phyloP scores from a whole-genome alignment of 2,113 vertebrate species.

The Passer domesticus region DNA sequence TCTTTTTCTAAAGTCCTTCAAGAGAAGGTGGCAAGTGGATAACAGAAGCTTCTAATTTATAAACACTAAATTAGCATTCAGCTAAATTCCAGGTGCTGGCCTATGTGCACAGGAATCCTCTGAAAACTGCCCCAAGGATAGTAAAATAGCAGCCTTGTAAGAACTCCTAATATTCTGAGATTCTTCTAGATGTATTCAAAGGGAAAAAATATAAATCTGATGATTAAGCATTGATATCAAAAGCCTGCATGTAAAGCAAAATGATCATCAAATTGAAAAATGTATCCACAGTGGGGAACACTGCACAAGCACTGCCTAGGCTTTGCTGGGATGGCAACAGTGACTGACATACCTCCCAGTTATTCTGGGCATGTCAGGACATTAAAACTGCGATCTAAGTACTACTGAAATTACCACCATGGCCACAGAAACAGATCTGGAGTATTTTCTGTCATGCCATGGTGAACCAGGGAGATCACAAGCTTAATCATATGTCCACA shows the following conservation, averaged over 20 bases:
- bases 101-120: neutral
- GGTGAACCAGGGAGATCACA: neutral
- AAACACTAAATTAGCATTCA: neutral
- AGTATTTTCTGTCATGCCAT: neutral
- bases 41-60: neutral
- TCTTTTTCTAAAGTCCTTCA: neutral
- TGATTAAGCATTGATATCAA: neutral
- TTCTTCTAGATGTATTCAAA: neutral
- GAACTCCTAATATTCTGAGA: neutral
- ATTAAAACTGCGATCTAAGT: neutral
- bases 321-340: neutral
- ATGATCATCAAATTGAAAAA: neutral
- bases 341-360: neutral
- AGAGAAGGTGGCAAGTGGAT: neutral
- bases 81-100: neutral
- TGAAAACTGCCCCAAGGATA: neutral
- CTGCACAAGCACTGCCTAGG: neutral
- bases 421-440: neutral
- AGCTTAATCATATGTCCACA: neutral
- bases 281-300: neutral
- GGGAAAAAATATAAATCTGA: neutral
- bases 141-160: neutral
- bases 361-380: neutral
- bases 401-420: neutral
- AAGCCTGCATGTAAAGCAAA: neutral